Evolutionary conservation across 2,888 invertebrate species (phyloP).

Genomic region (Ptilodon capucinus): DNA sequence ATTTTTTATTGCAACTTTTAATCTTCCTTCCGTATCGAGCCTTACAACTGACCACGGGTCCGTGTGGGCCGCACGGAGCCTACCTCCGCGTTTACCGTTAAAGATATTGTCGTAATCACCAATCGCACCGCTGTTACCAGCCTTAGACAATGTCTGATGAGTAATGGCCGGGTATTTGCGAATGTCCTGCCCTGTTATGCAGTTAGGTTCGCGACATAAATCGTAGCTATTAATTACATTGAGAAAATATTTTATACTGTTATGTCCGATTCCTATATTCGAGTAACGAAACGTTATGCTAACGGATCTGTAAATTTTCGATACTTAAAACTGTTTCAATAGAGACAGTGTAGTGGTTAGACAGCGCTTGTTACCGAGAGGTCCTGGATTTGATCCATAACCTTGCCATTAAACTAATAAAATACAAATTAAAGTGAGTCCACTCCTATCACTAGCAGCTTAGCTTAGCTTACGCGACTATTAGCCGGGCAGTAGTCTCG

Average conservation of each 20-base stretch:
- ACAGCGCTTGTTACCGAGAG: no score
- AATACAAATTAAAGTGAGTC: no score
- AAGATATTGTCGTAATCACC: conserved; percentile 68
- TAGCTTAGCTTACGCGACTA: no score
- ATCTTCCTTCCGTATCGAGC: conserved; percentile 10
- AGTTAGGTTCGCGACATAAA: not conserved
- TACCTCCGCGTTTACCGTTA: conserved; percentile 60
- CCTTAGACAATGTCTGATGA: conserved; percentile 69
- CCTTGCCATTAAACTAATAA: no score
- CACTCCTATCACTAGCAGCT: no score
- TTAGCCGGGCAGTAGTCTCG: no score
- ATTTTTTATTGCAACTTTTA: conserved; percentile 1
- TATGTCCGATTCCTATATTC: no score
- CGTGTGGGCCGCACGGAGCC: conserved; percentile 53
- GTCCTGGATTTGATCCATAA: no score
- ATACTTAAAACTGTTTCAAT: no score
- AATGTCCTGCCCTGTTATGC: conserved; percentile 66
- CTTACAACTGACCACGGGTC: conserved; percentile 30
- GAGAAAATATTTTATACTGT: not conserved
- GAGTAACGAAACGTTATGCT: no score
- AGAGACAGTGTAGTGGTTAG: no score
- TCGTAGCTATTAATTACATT: not conserved
- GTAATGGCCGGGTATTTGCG: conserved; percentile 61
- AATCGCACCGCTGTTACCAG: conserved; percentile 66
- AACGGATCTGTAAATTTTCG: no score